Evolutionary conservation across 2,113 vertebrate genomes (phyloP).

Genomic region (Lamprotornis superbus): DNA sequence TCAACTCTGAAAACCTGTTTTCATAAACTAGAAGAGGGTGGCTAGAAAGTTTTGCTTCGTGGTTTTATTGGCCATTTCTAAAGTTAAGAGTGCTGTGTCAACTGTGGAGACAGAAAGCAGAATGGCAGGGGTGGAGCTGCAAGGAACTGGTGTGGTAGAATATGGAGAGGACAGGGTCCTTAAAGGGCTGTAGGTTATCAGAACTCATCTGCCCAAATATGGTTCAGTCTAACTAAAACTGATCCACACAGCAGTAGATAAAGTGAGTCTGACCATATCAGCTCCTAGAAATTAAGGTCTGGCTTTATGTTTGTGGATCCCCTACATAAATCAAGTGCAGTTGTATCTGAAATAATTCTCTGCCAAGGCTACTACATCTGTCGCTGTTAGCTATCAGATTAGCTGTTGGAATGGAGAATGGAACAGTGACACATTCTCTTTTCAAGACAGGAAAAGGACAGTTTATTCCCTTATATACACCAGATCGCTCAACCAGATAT

Average conservation of each 20-base stretch:
- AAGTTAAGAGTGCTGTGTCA: neutral
- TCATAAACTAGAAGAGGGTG: neutral
- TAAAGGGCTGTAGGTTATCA: neutral
- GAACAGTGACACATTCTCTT: no score
- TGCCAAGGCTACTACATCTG: slow-evolving; percentile 62
- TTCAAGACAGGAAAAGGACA: no score
- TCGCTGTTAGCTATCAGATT: no score
- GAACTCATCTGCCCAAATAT: neutral
- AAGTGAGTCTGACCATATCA: neutral
- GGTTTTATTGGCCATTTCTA: slow-evolving; percentile 25
- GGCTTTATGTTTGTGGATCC: neutral
- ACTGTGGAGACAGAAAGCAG: neutral
- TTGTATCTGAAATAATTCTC: slow-evolving; percentile 38
- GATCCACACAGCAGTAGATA: neutral
- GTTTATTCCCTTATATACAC: no score
- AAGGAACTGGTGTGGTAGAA: neutral
- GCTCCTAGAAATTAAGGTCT: neutral
- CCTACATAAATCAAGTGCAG: neutral
- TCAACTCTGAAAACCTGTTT: neutral
- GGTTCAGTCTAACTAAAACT: neutral
- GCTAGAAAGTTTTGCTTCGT: neutral
- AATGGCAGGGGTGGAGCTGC: neutral
- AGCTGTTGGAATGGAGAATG: no score
- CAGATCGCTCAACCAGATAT: no score
- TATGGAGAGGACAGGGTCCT: neutral